Conservation (phyloP, 2,797 vertebrate species). For the Neomorphus geoffroyi region DNA sequence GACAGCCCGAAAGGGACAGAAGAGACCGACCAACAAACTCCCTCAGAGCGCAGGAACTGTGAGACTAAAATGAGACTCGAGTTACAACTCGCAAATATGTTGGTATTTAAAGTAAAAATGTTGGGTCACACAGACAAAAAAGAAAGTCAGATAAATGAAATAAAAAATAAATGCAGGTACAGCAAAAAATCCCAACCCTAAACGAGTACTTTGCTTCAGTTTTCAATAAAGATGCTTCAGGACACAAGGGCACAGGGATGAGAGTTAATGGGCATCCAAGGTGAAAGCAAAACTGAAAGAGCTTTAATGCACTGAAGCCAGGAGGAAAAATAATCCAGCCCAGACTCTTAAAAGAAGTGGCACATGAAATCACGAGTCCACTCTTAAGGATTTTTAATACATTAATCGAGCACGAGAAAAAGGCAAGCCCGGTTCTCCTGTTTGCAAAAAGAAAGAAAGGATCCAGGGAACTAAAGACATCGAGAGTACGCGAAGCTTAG, state of each 20-base stretch:
- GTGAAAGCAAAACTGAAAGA: slow-evolving; percentile 49
- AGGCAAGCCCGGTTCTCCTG: not conserved
- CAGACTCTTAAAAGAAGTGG: slow-evolving; percentile 23
- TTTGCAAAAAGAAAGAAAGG: not conserved
- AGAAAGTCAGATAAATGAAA: not conserved
- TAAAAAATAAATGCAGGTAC: not conserved
- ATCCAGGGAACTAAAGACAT: slow-evolving; percentile 29
- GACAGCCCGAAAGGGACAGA: not conserved
- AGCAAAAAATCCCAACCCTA: not conserved
- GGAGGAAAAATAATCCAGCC: slow-evolving; percentile 30
- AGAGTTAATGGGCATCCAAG: slow-evolving; percentile 25
- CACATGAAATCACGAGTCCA: not conserved
- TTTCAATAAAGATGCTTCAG: slow-evolving; percentile 19
- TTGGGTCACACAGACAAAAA: not conserved
- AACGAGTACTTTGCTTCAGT: not conserved
- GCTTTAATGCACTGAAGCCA: slow-evolving; percentile 42
- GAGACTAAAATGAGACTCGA: not conserved
- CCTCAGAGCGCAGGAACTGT: not conserved
- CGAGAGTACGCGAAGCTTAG: not conserved
- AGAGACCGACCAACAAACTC: not conserved
- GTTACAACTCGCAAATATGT: not conserved
- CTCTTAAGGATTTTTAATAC: slow-evolving; percentile 3
- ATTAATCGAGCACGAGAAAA: not conserved
- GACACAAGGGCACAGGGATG: slow-evolving; percentile 3
- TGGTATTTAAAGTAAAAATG: not conserved